Evolutionary conservation across 2,113 vertebrate genomes (phyloP), one percentile per base, ranked within the genome.

Genomic region (Thamnaconus septentrionalis): DNA sequence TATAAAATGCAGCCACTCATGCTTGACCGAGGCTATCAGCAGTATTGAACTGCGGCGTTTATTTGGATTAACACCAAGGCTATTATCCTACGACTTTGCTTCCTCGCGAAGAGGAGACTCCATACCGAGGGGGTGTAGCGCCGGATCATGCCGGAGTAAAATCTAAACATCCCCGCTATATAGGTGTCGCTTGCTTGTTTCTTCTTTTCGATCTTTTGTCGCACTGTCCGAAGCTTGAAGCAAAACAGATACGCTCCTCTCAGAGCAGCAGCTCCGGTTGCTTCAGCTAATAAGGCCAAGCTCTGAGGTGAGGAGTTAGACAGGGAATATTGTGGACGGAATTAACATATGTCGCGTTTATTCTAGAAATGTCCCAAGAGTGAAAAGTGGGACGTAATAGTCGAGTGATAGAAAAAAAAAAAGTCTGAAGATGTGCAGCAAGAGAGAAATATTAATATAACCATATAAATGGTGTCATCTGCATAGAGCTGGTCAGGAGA

Each of bases 271-370:
- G 71, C 72, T 84, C 68, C 62, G 75, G 81, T 85, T 85, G 54
- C 77, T 53, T 61, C 66, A 50, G 77, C 63, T 91, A 85, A 87
- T 87, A 88, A 86, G 84, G 85, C 66, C 80, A 89, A 79, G 76
- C 68, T 55, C 71, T 71, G 71, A 86, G 80, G 71, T 81, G 66
- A 82, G 60, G 78, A 69, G 55, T 74, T 74, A 78, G 78, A 86
- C 66, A 59, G 76, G 57, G 67, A 84, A 84, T 84, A 46, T 86
- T 85, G 86, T 74, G 52, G 71, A 76, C 55, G 63, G 71, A 79
- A 84, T 79, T 77, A 65, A 86, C 79, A 79, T 82, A 79, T 69
- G 83, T 69, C 74, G 56, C 65, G 76, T 84, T 82, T 84, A 81
- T 81, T 77, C 69, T 52, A 65, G 56, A 72, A 79, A 70, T 74